phyloP scores from a whole-genome alignment of 2,888 invertebrate genomes.

The Andricus curvator region DNA sequence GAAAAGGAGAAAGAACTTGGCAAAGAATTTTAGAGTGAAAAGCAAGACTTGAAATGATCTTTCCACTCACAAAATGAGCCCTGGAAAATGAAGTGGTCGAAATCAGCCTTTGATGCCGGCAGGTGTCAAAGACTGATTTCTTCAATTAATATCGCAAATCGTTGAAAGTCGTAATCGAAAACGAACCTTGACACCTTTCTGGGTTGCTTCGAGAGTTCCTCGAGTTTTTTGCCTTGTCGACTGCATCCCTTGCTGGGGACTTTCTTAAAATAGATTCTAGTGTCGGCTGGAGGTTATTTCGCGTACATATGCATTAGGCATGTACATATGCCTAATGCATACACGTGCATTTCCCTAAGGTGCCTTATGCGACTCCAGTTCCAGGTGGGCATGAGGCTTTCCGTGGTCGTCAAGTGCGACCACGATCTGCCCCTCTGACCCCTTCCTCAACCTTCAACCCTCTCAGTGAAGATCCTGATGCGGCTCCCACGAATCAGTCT shows the following conservation, averaged over 20 bases:
- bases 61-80: background rate
- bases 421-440: constrained; percentile 8
- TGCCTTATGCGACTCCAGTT: constrained; percentile 25
- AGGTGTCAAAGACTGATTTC: constrained; percentile 9
- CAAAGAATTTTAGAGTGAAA: background rate
- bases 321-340: constrained; percentile 30
- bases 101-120: background rate
- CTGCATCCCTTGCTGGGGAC: constrained; percentile 64
- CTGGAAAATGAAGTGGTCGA: background rate
- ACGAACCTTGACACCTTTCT: constrained; percentile 72
- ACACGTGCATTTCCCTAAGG: constrained; percentile 35
- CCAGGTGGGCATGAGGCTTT: constrained; percentile 31
- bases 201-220: constrained; percentile 64
- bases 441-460: constrained; percentile 13
- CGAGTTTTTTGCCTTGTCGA: constrained; percentile 62
- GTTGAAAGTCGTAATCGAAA: constrained; percentile 64
- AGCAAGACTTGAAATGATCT: background rate
- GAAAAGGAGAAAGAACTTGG: background rate
- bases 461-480: constrained; percentile 3
- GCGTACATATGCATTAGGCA: constrained; percentile 50
- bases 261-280: constrained; percentile 73
- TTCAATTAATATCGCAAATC: constrained; percentile 35
- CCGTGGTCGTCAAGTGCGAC: constrained; percentile 26
- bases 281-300: constrained; percentile 60
- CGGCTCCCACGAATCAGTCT: constrained; percentile 20